Base-by-base conservation (phyloP, 2,113 vertebrate species). In the Megaceryle torquata region DNA sequence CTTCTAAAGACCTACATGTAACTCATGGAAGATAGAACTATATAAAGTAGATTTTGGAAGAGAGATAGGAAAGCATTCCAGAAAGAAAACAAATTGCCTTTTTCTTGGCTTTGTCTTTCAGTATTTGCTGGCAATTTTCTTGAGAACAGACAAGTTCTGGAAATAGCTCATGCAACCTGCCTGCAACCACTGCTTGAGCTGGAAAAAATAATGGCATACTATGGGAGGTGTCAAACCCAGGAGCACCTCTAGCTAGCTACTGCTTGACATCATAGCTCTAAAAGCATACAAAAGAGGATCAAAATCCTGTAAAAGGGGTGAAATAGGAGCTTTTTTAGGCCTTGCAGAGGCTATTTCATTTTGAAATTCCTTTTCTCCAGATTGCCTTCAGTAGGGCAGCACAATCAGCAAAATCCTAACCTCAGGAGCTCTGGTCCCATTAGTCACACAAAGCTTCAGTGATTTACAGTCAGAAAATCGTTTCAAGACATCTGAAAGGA, bases 341-440 rank as follows among this genome's bases (percentile, higher is more conserved):
- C 63, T 69, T 82, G 74, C 80, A 93, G 92, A 94, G 61, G 80
- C 86, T 94, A 95, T 96, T 94, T 88, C 33, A 44, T 78, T 94
- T 87, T 91, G 63, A 93, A 93, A 89, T 63, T 91, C 33, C 53
- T 54, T 50, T 95, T 57, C 69, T 86, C 69, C 2, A 1, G n/a
- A 79, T 68, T 91, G 78, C 91, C 80, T 93, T 86, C 74, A 59
- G 57, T 80, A 87, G 59, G 70, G 48, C 80, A 89, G 92, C 53
- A 79, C 68, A 90, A 94, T 95, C 93, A 96, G 88, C 81, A 90
- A 94, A 96, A 95, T 80, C 69, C 74, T 94, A 91, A 93, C 88
- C 90, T 95, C 8, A 25, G 4, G 83, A 93, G 70, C 61, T 94
- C 88, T 1, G 1, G 81, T 76, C 86, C 77, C 86, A 94, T 92